A percentile compares a stretch with the other conserved stretches of the same genome.
These are phyloP conservation scores for Caenorhabditis sinica DNA, from an alignment of 2,888 invertebrate genomes.

Conservation along the genomic window DNA sequence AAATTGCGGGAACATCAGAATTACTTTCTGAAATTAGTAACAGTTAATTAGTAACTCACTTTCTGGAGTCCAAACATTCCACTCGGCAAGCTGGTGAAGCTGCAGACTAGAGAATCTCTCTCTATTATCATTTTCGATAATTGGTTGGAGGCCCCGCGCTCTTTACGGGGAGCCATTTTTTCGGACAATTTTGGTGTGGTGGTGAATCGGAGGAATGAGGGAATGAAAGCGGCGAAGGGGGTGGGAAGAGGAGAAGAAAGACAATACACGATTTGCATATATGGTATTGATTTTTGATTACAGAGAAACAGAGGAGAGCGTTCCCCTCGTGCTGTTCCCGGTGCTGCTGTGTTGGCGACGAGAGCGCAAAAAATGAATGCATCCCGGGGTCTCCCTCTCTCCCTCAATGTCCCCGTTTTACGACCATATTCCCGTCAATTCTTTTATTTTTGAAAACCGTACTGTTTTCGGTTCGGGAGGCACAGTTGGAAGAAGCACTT, in stretches of 20 bases:
- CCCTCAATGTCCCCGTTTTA: constrained; percentile 30
- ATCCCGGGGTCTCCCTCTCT: constrained; percentile 11
- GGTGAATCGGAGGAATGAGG: constrained; percentile 52
- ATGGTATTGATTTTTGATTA: constrained; percentile 57
- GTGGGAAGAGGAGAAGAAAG: constrained; percentile 36
- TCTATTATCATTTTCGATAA: constrained; percentile 54
- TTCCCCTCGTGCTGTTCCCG: constrained; percentile 35
- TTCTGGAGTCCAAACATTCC: constrained; percentile 56
- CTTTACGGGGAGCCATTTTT: constrained; percentile 49
- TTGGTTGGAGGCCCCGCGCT: constrained; percentile 27
- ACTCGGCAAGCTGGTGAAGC: constrained; percentile 54
- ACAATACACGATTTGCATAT: constrained; percentile 64
- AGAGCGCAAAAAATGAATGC: constrained; percentile 9
- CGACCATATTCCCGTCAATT: constrained; percentile 40
- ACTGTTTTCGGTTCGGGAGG: constrained; percentile 3
- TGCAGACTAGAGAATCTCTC: constrained; percentile 44
- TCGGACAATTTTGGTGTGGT: not conserved
- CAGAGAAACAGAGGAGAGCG: not conserved
- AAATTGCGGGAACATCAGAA: not conserved
- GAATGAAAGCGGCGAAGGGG: constrained; percentile 6
- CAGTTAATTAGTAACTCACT: not conserved
- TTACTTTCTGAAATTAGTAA: not conserved
- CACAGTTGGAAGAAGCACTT: not conserved
- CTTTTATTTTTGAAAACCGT: not conserved
- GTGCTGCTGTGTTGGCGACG: constrained; percentile 33